Evolutionary conservation across 2,113 vertebrate species (phyloP), one percentile per base, ranked within the genome.

Genomic region (Coreoperca whiteheadi): DNA sequence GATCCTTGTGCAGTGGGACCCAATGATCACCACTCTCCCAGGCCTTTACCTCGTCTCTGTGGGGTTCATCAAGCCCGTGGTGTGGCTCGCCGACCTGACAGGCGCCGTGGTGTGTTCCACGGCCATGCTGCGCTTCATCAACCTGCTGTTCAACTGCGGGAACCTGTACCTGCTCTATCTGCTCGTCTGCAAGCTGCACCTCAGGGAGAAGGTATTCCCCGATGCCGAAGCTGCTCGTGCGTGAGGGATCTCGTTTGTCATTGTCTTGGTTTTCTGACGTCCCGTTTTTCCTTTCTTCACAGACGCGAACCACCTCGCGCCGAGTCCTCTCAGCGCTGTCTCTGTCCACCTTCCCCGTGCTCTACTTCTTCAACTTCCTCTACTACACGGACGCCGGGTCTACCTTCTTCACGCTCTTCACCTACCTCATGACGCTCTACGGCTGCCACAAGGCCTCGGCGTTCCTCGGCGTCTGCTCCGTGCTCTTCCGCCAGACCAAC

Each of bases 301-400:
- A 97, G 97, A 95, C 94, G 39, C 92, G 94, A 41, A 95, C 96
- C 28, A 90, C 95, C 43, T 94, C 95, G 53, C 97, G 97, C 51
- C 94, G 97, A 73, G 91, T 99, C 69, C 93, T 99, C 41, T 97
- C 96, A 1, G 92, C 97, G 0, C 87, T 99, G 77, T 96, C 95
- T 4, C 93, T 99, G n/a, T 96, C 97, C 80, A 78, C 93, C 4
- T 99, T 99, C 91, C 98, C 98, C 1, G 97, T 96, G 9, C 96
- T 99, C 70, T 99, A 98, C 93, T 99, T 99, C 94, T 99, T 99
- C 88, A 99, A 97, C 43, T 99, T 99, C 86, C 96, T 99, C 34
- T 99, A 99, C 94, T 99, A 99, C 90, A 99, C 98, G 0, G 98
- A 99, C 16, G 93, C 96, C 4, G 98, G 98, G 32, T 98, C 98